These are phyloP conservation scores for Rhagologus leucostigma DNA, from an alignment of 2,113 vertebrate species.

Conservation along the genomic window DNA sequence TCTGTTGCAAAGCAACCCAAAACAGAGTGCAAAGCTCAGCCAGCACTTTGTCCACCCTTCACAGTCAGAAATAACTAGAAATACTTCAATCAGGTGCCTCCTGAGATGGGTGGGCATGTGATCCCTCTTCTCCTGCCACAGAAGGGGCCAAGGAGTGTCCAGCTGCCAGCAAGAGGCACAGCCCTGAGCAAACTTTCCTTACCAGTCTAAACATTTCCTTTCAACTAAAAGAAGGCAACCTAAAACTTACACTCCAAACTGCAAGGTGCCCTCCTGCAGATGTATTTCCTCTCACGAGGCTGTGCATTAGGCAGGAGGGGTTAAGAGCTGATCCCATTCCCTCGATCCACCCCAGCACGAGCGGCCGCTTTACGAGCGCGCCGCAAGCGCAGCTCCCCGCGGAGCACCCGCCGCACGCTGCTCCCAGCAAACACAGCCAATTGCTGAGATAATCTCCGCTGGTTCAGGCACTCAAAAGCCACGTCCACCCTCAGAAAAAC, in stretches of 20 bases:
- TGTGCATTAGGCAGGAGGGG: not conserved
- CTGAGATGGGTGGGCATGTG: fast-evolving
- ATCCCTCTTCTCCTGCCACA: not conserved
- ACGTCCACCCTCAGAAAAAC: not conserved
- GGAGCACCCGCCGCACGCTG: fast-evolving
- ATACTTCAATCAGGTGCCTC: not conserved
- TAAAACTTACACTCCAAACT: fast-evolving
- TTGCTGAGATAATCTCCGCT: not conserved
- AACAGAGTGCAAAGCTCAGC: not conserved
- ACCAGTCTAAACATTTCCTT: not conserved
- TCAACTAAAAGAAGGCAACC: not conserved
- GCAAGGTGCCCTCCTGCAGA: not conserved
- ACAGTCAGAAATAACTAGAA: not conserved
- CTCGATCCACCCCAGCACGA: fast-evolving
- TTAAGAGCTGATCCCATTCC: fast-evolving
- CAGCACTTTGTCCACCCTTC: not conserved
- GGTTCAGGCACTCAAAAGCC: not conserved
- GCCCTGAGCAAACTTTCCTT: not conserved
- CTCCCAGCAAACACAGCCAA: not conserved
- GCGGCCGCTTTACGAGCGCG: fast-evolving
- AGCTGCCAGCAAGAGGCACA: fast-evolving
- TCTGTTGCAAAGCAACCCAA: not conserved
- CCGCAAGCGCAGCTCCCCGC: fast-evolving
- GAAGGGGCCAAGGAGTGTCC: not conserved
- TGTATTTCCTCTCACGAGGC: not conserved